Evolutionary conservation across 2,113 vertebrate species (phyloP).

Genomic region (Paedocypris sp.): DNA sequence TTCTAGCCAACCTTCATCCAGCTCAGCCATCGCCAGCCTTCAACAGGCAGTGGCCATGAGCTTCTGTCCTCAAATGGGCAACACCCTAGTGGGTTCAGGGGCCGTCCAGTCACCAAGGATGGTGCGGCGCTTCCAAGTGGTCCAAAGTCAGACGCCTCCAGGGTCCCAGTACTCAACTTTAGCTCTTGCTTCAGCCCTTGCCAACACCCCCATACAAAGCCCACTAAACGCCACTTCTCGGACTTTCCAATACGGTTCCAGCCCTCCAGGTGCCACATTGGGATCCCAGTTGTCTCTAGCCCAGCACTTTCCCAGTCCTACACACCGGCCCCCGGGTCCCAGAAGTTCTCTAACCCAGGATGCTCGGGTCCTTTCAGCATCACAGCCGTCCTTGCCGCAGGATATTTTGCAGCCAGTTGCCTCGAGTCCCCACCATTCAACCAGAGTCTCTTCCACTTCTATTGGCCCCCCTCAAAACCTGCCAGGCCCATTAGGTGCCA

Average conservation of each 20-base stretch:
- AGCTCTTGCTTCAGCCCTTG: conserved; percentile 56
- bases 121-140: conserved; percentile 75
- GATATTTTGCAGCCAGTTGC: conserved; percentile 54
- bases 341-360: conserved; percentile 81
- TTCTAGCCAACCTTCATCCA: conserved; percentile 58
- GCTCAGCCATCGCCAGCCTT: conserved; percentile 82
- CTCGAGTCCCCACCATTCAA: conserved; percentile 67
- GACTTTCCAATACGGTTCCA: conserved; percentile 69
- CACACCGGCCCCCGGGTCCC: conserved; percentile 63
- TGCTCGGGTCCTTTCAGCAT: conserved; percentile 79
- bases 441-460: conserved; percentile 67
- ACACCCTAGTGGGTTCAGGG: conserved; percentile 65
- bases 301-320: conserved; percentile 62
- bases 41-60: conserved; percentile 96
- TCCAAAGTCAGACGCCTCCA: conserved; percentile 48
- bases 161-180: conserved; percentile 49
- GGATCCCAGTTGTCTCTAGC: conserved; percentile 78
- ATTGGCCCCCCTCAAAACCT: conserved; percentile 54
- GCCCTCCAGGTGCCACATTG: conserved; percentile 48
- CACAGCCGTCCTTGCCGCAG: conserved; percentile 85
- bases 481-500: conserved; percentile 32
- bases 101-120: conserved; percentile 76
- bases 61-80: conserved; percentile 83
- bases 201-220: conserved; percentile 70
- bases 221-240: conserved; percentile 60